phyloP scores from a whole-genome alignment of 2,888 invertebrate species.

The Eilema caniola region DNA sequence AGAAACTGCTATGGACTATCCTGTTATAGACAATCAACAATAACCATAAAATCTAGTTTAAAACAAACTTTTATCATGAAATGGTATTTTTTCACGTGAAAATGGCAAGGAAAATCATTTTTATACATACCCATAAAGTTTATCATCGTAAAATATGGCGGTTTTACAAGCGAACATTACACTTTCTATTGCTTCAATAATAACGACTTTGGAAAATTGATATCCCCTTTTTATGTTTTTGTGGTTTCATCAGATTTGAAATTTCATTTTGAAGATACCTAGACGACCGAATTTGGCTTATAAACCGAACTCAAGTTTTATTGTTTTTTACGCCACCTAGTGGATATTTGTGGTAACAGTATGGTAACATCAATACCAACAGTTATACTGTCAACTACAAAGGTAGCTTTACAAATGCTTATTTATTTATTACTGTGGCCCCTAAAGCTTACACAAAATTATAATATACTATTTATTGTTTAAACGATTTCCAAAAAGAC shows the following conservation, averaged over 20 bases:
- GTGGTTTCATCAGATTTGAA: not conserved
- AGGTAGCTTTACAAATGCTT: no score
- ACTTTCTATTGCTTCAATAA: conserved; percentile 46
- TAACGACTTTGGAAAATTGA: conserved; percentile 45
- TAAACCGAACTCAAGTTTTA: not conserved
- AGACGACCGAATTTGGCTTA: not conserved
- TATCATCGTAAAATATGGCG: conserved; percentile 46
- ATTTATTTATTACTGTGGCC: no score
- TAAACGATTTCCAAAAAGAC: no score
- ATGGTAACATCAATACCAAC: not conserved
- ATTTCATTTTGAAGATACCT: not conserved
- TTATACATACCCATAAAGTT: conserved; percentile 43
- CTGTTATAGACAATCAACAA: not conserved
- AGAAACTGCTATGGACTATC: not conserved
- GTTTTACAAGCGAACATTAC: conserved; percentile 42
- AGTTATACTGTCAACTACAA: not conserved
- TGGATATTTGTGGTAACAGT: not conserved
- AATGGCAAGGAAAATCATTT: conserved; percentile 41
- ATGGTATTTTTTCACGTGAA: conserved; percentile 19
- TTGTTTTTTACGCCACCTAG: not conserved
- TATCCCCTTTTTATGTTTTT: conserved; percentile 34
- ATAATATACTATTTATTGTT: no score
- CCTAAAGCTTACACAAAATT: no score
- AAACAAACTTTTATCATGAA: not conserved
- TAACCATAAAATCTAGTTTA: not conserved